Evolutionary conservation across 2,888 invertebrate genomes (phyloP), one percentile per base, ranked within the genome.

Genomic region (Cheilosia variabilis): DNA sequence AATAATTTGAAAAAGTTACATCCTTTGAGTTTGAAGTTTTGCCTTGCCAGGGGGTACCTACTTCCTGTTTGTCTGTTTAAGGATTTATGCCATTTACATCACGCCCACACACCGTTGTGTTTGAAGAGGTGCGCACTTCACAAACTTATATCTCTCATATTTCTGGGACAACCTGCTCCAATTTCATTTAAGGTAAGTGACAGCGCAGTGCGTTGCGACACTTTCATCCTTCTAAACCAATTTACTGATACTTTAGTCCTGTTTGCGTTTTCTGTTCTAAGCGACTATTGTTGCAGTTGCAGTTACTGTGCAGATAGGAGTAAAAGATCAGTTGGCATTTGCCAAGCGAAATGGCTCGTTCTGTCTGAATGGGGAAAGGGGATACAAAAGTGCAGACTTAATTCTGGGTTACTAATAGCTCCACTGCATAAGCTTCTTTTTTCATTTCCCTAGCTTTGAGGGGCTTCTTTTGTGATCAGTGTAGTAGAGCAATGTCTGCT

Each of bases 11-110:
- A 34, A 37, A 65, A 75, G 27, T 65, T 76, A 52, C 47, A 65
- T 75, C 62, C 62, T 63, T 50, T 63, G 34, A 50, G 68, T 43
- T 68, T 55, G 37, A 65, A 75, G 43, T 31, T 73, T 80, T 60
- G 34, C 43, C 27, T 34, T 17, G 31, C 9, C 9, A 2, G 15
- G 47, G 53, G 45, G 60, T 37, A 47, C 55, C 73, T 73, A 60
- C 79, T 52, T 65, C 57, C 37, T 37, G 9, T 31, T 31, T 31
- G 31, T 34, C 24, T 37, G 22, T 69, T 73, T 13, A 60, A 27
- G 27, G 13, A 69, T 43, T 81, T 75, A 15, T 60, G 55, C 43
- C 41, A 47, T 76, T 75, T 53, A 37, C 27, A 53, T n/a, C n/a
- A 50, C 41, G 17, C 24, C 22, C 37, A 52, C 41, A 43, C 43